Conservation (phyloP, 2,113 vertebrate genomes). For the Motacilla tschutschensis region DNA sequence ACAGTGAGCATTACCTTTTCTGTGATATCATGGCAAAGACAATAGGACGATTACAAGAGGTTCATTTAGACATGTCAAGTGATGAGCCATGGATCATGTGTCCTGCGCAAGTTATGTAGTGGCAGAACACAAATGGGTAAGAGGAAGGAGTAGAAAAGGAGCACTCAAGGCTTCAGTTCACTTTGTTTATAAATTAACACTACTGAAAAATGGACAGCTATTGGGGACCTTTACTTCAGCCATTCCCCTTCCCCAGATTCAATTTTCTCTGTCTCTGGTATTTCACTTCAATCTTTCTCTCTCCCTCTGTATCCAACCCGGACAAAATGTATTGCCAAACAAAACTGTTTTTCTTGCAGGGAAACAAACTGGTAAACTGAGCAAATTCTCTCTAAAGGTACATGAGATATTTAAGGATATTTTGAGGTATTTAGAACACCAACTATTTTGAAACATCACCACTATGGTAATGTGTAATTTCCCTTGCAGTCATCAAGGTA, state of each 20-base stretch:
- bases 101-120: background rate
- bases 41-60: background rate
- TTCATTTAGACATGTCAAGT: background rate
- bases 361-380: background rate
- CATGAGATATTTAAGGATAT: background rate
- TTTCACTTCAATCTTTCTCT: background rate
- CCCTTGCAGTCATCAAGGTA: background rate
- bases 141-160: background rate
- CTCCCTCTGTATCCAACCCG: background rate
- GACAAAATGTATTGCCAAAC: background rate
- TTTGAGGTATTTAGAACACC: background rate
- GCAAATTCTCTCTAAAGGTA: background rate
- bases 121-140: background rate
- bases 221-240: background rate
- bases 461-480: background rate
- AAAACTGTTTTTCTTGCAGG: background rate
- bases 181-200: background rate
- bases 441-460: background rate
- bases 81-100: background rate
- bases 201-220: background rate
- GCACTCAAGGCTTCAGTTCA: background rate
- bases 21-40: background rate
- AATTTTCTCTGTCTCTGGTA: background rate
- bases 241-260: background rate
- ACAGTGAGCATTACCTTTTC: background rate